These are phyloP conservation scores for Petrocephalus zakoni DNA, from an alignment of 2,113 vertebrate genomes.

Conservation along the genomic window DNA sequence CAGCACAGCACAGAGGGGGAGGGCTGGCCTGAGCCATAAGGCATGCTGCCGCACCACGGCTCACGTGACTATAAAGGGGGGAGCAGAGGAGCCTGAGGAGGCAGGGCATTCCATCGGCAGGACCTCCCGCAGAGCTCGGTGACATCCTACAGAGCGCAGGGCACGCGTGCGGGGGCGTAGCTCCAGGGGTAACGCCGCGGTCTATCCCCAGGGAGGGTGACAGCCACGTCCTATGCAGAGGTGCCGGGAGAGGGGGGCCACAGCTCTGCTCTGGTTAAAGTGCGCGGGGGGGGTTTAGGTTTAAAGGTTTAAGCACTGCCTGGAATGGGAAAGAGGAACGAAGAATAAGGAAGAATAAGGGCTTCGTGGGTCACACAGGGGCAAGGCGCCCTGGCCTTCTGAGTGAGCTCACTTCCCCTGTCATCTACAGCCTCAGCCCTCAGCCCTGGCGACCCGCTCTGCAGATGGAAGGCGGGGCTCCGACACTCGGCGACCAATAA, in stretches of 20 bases:
- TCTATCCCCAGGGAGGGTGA: not conserved
- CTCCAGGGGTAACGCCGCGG: not conserved
- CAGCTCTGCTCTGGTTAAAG: not conserved
- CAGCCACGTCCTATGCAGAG: not conserved
- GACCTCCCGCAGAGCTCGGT: slow-evolving; percentile 8
- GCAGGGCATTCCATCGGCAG: not conserved
- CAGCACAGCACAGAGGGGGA: not conserved
- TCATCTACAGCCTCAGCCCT: not conserved
- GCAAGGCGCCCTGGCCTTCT: not conserved
- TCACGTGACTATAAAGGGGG: not conserved
- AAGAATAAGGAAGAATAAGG: not conserved
- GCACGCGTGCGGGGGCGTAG: not conserved
- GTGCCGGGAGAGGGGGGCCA: not conserved
- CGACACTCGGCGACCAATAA: not conserved
- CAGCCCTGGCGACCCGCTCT: not conserved
- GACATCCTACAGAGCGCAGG: not conserved
- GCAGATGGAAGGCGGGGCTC: not conserved
- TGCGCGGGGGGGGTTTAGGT: not conserved
- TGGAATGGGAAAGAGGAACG: not conserved
- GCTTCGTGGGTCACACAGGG: not conserved
- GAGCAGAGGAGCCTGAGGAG: not conserved
- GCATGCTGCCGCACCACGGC: not conserved
- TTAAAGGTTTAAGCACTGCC: too few relatives aligned
- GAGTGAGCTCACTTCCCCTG: not conserved
- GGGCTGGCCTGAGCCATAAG: not conserved